A percentile compares a stretch with the other conserved stretches of the same genome.
Conservation (phyloP, 1,140 invertebrate genomes). For the Scylla paramamosain region DNA sequence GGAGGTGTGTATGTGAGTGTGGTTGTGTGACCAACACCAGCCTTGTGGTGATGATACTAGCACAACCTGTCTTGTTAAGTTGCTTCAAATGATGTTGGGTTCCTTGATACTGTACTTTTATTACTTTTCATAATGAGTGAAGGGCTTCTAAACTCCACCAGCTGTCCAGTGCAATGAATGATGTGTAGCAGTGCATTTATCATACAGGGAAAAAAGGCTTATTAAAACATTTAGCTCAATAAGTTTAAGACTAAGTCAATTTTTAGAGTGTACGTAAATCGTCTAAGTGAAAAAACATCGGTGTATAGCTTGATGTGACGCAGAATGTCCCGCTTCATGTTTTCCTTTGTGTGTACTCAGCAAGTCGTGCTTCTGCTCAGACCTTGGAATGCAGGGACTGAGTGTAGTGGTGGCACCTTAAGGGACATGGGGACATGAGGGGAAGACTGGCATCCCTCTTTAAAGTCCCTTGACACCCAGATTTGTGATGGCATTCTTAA, state of each 20-base stretch:
- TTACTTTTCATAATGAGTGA: not conserved
- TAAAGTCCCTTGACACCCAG: no score
- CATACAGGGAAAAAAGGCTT: not conserved
- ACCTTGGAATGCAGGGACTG: no score
- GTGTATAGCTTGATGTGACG: not conserved
- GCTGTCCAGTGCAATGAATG: not conserved
- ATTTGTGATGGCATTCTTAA: no score
- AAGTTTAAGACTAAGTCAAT: not conserved
- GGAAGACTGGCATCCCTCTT: no score
- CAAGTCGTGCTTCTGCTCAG: no score
- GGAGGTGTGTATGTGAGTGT: not conserved
- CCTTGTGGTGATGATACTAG: not conserved
- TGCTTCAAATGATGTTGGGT: not conserved
- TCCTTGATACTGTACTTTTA: not conserved
- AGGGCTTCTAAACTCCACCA: no score
- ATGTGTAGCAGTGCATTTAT: not conserved
- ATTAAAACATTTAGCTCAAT: constrained; percentile 2
- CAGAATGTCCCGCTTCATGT: not conserved
- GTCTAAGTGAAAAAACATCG: not conserved
- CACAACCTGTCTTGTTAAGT: not conserved
- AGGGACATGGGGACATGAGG: no score
- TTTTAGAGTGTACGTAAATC: not conserved
- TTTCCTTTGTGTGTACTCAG: not conserved
- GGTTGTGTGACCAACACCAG: not conserved
- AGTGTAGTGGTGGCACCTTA: no score